These are phyloP conservation scores for Machaerirhynchus nigripectus DNA, from an alignment of 2,113 vertebrate species.

Conservation along the genomic window DNA sequence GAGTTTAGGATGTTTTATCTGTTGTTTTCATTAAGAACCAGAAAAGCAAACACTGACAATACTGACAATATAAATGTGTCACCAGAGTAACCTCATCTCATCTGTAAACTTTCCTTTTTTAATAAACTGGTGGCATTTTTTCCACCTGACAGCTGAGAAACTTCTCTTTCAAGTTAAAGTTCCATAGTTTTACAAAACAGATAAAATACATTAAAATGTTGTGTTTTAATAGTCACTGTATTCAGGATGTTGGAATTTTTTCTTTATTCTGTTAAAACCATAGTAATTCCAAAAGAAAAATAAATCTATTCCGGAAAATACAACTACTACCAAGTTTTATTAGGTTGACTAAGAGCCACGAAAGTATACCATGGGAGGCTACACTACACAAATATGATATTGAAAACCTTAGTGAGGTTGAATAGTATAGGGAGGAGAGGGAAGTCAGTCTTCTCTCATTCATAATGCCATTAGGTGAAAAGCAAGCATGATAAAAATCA, in stretches of 20 bases:
- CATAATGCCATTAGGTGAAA: not conserved
- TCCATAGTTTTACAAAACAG: not conserved
- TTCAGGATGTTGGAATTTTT: not conserved
- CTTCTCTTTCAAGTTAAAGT: not conserved
- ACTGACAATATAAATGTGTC: not conserved
- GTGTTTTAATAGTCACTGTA: fast-evolving
- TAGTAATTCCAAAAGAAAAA: not conserved
- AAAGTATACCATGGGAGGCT: not conserved
- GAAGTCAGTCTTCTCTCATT: not conserved
- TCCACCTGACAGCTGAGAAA: not conserved
- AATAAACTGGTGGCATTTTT: not conserved
- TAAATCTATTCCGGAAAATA: not conserved
- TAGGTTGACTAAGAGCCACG: not conserved
- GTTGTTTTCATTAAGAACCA: not conserved
- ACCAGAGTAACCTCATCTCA: not conserved
- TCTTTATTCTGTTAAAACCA: not conserved
- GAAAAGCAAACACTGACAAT: not conserved
- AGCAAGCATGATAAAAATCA: not conserved
- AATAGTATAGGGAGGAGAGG: not conserved
- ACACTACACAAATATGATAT: not conserved
- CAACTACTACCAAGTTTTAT: not conserved
- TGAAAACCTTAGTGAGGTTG: not conserved
- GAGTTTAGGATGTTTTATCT: not conserved
- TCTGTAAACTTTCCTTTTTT: not conserved
- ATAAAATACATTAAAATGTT: not conserved